These are phyloP conservation scores for Clarias pachynema DNA, from an alignment of 2,797 vertebrate genomes.

Conservation along the genomic window DNA sequence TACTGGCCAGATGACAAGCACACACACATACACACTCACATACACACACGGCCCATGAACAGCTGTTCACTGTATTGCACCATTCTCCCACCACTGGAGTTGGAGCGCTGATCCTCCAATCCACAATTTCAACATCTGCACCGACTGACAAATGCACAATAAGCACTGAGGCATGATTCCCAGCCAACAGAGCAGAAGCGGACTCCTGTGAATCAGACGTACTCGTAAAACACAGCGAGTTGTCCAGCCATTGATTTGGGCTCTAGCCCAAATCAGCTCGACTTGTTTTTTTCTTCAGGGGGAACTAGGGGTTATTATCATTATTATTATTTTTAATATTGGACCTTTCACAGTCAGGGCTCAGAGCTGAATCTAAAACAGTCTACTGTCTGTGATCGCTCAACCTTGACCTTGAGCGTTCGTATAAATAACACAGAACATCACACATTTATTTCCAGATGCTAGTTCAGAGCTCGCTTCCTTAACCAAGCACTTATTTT, in stretches of 20 bases:
- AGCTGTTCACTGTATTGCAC: slow-evolving; percentile 73
- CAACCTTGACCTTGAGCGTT: slow-evolving; percentile 18
- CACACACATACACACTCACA: slow-evolving; percentile 60
- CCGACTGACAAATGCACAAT: slow-evolving; percentile 72
- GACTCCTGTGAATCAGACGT: slow-evolving; percentile 22
- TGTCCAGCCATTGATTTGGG: slow-evolving; percentile 19
- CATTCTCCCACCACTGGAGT: slow-evolving; percentile 49
- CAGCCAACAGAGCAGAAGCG: slow-evolving; percentile 52
- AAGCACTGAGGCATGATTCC: slow-evolving; percentile 68
- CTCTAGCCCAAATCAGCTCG: not conserved
- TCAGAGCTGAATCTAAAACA: not conserved
- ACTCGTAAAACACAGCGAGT: slow-evolving; percentile 8
- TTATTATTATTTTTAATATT: slow-evolving; percentile 3
- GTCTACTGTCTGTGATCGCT: slow-evolving; percentile 2
- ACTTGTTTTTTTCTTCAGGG: not conserved
- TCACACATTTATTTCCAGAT: slow-evolving; percentile 9
- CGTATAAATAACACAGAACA: slow-evolving; percentile 14
- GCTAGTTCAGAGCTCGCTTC: not conserved
- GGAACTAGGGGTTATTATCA: not conserved
- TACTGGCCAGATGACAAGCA: slow-evolving; percentile 72
- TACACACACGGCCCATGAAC: slow-evolving; percentile 67
- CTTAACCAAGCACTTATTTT: slow-evolving; percentile 1
- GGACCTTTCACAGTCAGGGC: not conserved
- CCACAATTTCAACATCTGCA: slow-evolving; percentile 74
- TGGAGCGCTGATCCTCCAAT: slow-evolving; percentile 32